These are phyloP conservation scores for Sebastes goodei DNA, from an alignment of 2,797 vertebrate genomes.

Conservation along the genomic window DNA sequence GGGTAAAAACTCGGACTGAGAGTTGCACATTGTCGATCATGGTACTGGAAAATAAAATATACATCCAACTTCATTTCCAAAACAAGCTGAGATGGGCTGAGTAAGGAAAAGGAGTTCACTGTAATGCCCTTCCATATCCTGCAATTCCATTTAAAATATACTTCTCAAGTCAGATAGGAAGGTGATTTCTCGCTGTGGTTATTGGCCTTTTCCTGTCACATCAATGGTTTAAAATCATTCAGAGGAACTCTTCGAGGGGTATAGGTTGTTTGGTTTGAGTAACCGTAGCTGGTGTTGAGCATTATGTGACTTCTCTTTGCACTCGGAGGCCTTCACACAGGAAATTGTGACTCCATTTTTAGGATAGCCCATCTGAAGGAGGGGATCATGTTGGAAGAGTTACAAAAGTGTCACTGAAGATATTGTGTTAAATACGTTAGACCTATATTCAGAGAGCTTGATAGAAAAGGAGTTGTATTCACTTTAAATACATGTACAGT, in stretches of 20 bases:
- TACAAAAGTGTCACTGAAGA: constrained; percentile 2
- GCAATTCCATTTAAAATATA: constrained; percentile 24
- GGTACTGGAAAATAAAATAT: not conserved
- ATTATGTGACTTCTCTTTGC: constrained; percentile 25
- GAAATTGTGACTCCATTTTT: constrained; percentile 29
- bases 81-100: not conserved
- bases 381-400: constrained; percentile 7
- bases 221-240: constrained; percentile 15
- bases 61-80: not conserved
- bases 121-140: constrained; percentile 4
- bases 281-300: constrained; percentile 35
- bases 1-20: not conserved
- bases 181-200: not conserved
- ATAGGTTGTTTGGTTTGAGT: constrained; percentile 29
- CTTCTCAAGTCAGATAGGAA: not conserved
- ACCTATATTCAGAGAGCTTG: not conserved
- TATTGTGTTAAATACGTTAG: not conserved
- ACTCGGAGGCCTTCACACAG: constrained; percentile 10
- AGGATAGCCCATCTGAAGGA: not conserved
- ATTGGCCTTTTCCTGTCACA: not conserved
- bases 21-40: not conserved
- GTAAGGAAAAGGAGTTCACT: not conserved
- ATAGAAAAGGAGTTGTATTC: not conserved
- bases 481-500: not conserved
- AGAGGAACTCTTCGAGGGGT: not conserved